Evolutionary conservation across 2,797 vertebrate species (phyloP).

Genomic region (Amphiprion clarkii): DNA sequence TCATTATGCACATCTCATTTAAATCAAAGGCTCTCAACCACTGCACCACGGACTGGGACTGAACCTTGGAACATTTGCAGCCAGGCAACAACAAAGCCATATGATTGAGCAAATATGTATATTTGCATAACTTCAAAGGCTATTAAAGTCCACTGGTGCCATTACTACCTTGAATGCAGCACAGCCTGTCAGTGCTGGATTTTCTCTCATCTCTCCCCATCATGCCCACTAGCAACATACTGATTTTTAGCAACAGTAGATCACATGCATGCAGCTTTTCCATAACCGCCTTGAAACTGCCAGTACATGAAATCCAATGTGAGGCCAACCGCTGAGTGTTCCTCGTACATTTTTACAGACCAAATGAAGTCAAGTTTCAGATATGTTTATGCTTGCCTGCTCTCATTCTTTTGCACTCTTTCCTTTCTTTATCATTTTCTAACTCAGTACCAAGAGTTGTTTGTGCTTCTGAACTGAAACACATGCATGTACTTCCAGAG

Average conservation of each 20-base stretch:
- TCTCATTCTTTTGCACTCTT: neutral
- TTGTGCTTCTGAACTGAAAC: neutral
- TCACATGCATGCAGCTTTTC: neutral
- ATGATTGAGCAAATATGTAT: neutral
- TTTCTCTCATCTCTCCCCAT: neutral
- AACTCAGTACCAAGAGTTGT: neutral
- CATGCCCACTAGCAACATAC: neutral
- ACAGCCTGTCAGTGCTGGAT: neutral
- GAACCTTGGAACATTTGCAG: neutral
- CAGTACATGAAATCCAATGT: neutral
- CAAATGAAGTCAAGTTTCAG: neutral
- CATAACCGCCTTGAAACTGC: neutral
- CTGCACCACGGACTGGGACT: neutral
- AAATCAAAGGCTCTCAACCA: neutral
- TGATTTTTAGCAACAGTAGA: neutral
- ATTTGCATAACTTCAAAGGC: neutral
- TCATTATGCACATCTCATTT: neutral
- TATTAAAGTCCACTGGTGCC: neutral
- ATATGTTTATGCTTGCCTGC: neutral
- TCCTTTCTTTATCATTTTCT: neutral
- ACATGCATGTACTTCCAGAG: neutral
- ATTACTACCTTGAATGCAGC: neutral
- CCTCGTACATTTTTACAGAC: no score
- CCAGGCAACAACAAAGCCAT: neutral
- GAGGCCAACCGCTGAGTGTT: no score